These are phyloP conservation scores for Nothobranchius kuhntae DNA, from an alignment of 2,113 vertebrate genomes.

Conservation along the genomic window DNA sequence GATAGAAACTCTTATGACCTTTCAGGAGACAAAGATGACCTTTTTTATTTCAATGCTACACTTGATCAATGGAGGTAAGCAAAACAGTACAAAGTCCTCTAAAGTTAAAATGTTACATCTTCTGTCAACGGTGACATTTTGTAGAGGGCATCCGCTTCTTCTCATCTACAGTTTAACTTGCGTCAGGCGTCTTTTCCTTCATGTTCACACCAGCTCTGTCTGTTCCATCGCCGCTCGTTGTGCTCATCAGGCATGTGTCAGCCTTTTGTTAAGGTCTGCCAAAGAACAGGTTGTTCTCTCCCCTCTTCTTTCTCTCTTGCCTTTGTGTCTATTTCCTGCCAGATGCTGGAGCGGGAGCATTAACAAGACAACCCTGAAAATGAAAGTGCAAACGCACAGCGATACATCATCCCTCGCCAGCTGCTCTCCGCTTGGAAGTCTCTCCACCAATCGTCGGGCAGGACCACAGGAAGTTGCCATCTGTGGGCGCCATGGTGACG, in stretches of 20 bases:
- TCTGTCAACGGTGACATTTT: constrained; percentile 9
- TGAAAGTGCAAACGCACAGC: constrained; percentile 71
- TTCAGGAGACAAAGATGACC: background rate
- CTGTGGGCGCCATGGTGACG: constrained; percentile 69
- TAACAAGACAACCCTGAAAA: constrained; percentile 75
- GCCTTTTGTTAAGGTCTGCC: constrained; percentile 66
- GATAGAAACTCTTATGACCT: background rate
- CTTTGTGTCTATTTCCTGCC: constrained; percentile 73
- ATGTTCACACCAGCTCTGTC: constrained; percentile 26
- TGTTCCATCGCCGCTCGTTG: constrained; percentile 31
- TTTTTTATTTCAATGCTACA: too few species aligned
- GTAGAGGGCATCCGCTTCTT: constrained; percentile 3
- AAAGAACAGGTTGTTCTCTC: constrained; percentile 69
- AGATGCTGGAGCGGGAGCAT: constrained; percentile 74
- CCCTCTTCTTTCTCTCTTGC: constrained; percentile 40
- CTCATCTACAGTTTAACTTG: constrained; percentile 15
- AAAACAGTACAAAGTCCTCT: too few species aligned
- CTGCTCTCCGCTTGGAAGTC: constrained; percentile 72
- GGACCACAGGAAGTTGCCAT: constrained; percentile 74
- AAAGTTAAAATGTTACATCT: background rate
- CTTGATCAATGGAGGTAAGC: too few species aligned
- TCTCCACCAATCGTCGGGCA: constrained; percentile 69
- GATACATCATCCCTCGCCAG: constrained; percentile 77
- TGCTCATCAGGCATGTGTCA: constrained; percentile 61
- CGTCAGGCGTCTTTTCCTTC: constrained; percentile 28